Base-by-base conservation (phyloP, 2,888 invertebrate species). In the Dyspetes luteomarginatus region DNA sequence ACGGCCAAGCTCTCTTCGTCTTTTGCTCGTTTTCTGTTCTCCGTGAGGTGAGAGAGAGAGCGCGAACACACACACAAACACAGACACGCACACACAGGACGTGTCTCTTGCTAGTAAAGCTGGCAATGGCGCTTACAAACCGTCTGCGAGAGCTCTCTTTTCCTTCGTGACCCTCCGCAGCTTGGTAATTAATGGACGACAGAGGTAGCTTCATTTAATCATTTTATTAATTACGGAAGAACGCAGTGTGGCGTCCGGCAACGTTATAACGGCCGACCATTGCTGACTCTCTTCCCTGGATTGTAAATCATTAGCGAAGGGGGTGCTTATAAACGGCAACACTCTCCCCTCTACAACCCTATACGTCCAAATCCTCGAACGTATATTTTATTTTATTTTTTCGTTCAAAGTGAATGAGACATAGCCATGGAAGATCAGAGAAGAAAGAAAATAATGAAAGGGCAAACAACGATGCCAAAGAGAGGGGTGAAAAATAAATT, bases 221-320 rank as follows among this genome's bases (percentile, higher is more conserved):
- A 86, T 88, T 88, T 88, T 88, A 89, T 87, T 89, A 88, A 88
- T 89, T 85, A 86, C 83, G 77, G 68, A 81, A 83, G 77, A 83
- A 82, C 85, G 85, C 84, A 83, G 82, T 82, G 80, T 84, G 82
- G 83, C 71, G 83, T 48, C 43, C 71, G 56, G 56, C 62, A 19
- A 64, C 17, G 30, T 62, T 48, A 64, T 69, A 81, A 84, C 84
- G 81, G 43, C 48, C 45, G n/a, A n/a, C n/a, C n/a, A n/a, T n/a
- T n/a, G n/a, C n/a, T 45, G 78, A 50, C 71, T 60, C 28, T 55
- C 60, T 75, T 45, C 75, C 65, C 64, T 71, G 72, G 79, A 85
- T 82, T 85, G 84, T 85, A 82, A 88, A 88, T 88, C 85, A 86
- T 87, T 85, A 75, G 26, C 43, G 67, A 72, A 68, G 64, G 60